Evolutionary conservation across 2,888 invertebrate species (phyloP), one percentile per base, ranked within the genome.

Genomic region (Ophion ellenae): DNA sequence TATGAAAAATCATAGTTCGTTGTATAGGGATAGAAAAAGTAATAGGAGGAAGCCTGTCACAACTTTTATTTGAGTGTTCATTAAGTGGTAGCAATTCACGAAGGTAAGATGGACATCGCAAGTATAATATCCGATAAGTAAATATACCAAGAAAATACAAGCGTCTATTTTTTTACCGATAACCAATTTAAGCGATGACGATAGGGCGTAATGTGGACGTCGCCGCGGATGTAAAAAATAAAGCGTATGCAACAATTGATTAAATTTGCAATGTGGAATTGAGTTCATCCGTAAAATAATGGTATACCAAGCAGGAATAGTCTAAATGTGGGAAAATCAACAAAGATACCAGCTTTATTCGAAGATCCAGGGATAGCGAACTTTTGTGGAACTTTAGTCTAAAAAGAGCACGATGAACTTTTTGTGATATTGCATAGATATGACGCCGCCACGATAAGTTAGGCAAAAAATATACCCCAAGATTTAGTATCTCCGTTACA

Each of bases 271-370:
- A n/a, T n/a, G n/a, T 32, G 0, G 14, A 0, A 36, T 66, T 61
- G 1, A 67, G 45, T 45, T 82, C 28, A 3, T 24, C 28, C 1
- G 40, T 40, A 11, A 75, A 6, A 14, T 64, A 24, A 17, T 70
- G 28, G 11, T 59, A 75, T 2, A 70, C 76, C 1, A 45, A 2
- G 5, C 76, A 76, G 10, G 76, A 82, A 10, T 82, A 82, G 14
- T 82, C 82, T 2, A 82, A n/a, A 0, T 69, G 45, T 0, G 82
- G 70, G 32, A 76, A 67, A 4, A 76, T 70, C 0, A 82, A 9
- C 0, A 70, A 3, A 7, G 53, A 2, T 1, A 76, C 32, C 5
- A 82, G 63, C 9, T 76, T 67, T 5, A n/a, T 45, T 0, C 76
- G 59, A 0, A 81, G 59, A 9, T 32, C 14, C 0, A 5, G 3